Percentiles rank a stretch among this genome's conserved stretches.
phyloP scores from a whole-genome alignment of 2,113 vertebrate genomes.

The Vombatus ursinus region DNA sequence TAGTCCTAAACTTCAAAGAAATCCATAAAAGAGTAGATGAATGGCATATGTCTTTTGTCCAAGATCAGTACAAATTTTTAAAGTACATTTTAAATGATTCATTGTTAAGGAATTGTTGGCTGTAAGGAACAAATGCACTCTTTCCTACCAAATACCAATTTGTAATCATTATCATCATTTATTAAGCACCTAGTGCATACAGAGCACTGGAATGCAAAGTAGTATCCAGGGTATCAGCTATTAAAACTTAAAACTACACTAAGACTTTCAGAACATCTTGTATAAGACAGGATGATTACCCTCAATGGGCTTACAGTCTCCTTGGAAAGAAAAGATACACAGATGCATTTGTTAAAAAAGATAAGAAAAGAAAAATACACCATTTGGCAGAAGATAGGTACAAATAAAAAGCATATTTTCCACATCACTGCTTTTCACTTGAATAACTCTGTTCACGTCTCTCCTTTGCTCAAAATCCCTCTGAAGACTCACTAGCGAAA shows the following conservation, averaged over 20 bases:
- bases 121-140: conserved; percentile 2
- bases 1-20: conserved; percentile 48
- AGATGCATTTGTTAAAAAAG: background rate
- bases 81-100: conserved; percentile 55
- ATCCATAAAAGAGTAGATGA: conserved; percentile 8
- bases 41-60: conserved; percentile 35
- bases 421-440: background rate
- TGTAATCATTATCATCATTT: background rate
- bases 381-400: background rate
- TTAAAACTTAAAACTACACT: background rate
- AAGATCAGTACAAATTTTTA: conserved; percentile 58
- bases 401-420: background rate
- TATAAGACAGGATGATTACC: background rate
- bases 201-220: background rate
- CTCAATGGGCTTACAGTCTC: background rate
- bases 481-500: background rate
- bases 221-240: background rate
- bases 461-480: background rate
- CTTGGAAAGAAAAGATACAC: background rate
- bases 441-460: background rate
- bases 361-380: background rate
- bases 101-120: conserved; percentile 32
- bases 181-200: background rate
- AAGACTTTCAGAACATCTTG: background rate
- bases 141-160: background rate